Base-by-base conservation (phyloP, 2,888 invertebrate species). In the Leucania comma region DNA sequence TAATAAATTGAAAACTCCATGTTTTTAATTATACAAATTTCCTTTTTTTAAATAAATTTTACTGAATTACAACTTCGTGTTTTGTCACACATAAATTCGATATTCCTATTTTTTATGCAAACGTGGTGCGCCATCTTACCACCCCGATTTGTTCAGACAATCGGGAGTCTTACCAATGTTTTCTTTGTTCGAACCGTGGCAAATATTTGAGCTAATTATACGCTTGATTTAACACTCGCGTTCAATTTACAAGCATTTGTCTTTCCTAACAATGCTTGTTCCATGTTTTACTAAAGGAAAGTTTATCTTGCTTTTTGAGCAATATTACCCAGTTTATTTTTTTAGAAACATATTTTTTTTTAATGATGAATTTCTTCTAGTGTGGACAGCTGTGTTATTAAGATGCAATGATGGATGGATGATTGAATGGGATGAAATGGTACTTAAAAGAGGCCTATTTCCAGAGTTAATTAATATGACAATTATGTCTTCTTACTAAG, bases 221-320 rank as follows among this genome's bases (percentile, higher is more conserved):
- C 91, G 90, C 88, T 86, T 91, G 90, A 91, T 91, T 91, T 91
- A 90, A 91, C 91, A 91, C 91, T 90, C 88, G 86, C 87, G 85
- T 84, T 81, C 82, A 86, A 87, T 85, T 86, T 86, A 86, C 86
- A 88, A 83, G 84, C 89, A 88, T 90, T 90, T 90, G 88, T 90
- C 89, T 90, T 90, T 78, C 80, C 75, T 86, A 90, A 88, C 89
- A 89, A 90, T 86, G 89, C 76, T 81, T 84, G 71, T 82, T 82
- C 82, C 68, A 71, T 83, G 66, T 83, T 77, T 22, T 35, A 62
- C 56, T 72, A 29, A 57, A 62, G 80, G 74, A 57, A 56, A 56
- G 46, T 48, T 56, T 61, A 70, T n/a, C n/a, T n/a, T 17, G 24
- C 5, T 29, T 66, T 81, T 78, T 32, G 17, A 3, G 46, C n/a